A percentile compares a stretch with the other conserved stretches of the same genome.
Conservation (phyloP, 2,797 vertebrate species). For the Lagodon rhomboides region DNA sequence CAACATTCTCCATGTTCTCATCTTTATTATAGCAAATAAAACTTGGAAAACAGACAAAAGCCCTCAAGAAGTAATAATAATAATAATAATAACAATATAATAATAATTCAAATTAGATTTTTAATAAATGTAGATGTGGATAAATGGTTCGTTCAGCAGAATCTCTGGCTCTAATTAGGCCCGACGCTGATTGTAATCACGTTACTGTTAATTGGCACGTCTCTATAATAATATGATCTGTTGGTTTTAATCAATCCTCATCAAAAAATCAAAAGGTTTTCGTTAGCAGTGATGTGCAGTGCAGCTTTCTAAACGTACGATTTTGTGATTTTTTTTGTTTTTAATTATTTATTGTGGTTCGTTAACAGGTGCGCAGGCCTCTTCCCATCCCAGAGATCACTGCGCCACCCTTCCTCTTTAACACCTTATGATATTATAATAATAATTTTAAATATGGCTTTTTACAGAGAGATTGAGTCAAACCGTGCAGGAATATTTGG, state of each 20-base stretch:
- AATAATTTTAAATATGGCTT: neutral
- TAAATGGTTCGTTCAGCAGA: neutral
- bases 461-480: too few species aligned
- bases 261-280: slow-evolving; percentile 18
- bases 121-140: too few species aligned
- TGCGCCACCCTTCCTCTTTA: slow-evolving; percentile 3
- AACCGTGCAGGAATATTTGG: too few species aligned
- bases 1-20: neutral
- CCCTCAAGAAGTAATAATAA: neutral
- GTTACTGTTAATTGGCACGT: neutral
- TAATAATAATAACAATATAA: neutral
- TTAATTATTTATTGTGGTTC: neutral
- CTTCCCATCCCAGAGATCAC: neutral
- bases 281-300: neutral
- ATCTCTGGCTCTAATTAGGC: neutral
- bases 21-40: neutral
- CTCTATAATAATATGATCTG: neutral
- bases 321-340: neutral
- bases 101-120: too few species aligned
- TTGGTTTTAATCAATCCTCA: neutral
- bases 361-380: slow-evolving; percentile 17
- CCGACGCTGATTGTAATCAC: neutral
- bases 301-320: neutral
- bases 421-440: neutral
- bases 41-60: neutral